Conservation (phyloP, 2,797 vertebrate genomes). For the Iguana delicatissima region DNA sequence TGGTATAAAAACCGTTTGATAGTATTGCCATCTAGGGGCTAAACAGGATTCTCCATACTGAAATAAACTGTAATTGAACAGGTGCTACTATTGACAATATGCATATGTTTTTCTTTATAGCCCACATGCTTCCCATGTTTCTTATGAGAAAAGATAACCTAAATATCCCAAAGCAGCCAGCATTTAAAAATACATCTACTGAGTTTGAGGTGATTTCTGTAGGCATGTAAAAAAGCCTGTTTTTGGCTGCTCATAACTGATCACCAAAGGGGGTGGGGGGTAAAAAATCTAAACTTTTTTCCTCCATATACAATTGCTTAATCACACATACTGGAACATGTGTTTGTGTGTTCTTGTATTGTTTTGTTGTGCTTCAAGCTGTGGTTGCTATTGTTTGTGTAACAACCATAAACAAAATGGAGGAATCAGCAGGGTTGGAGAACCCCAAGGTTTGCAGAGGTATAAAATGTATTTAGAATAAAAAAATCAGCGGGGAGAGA, state of each 20-base stretch:
- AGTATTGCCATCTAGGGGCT: conserved; percentile 99
- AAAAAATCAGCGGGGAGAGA: neutral
- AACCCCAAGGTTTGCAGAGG: neutral
- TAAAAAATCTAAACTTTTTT: neutral
- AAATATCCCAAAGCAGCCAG: conserved; percentile 80
- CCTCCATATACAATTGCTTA: too few species aligned
- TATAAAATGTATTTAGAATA: neutral
- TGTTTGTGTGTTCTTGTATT: too few species aligned
- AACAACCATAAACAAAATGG: neutral
- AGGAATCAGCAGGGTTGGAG: neutral
- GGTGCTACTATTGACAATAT: conserved; percentile 98
- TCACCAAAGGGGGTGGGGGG: neutral
- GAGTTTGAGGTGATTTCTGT: conserved; percentile 86
- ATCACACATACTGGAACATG: too few species aligned
- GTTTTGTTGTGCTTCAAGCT: neutral
- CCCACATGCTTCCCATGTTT: conserved; percentile 95
- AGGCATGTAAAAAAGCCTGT: conserved; percentile 77
- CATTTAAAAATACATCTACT: conserved; percentile 77
- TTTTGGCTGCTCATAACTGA: neutral
- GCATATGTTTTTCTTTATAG: conserved; percentile 99
- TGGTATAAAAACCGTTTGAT: conserved; percentile 94
- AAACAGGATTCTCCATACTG: conserved; percentile 87
- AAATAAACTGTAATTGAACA: conserved; percentile 90
- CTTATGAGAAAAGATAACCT: conserved; percentile 90
- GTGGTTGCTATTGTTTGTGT: neutral